phyloP scores from a whole-genome alignment of 2,888 invertebrate genomes.

The Papilio gigon region DNA sequence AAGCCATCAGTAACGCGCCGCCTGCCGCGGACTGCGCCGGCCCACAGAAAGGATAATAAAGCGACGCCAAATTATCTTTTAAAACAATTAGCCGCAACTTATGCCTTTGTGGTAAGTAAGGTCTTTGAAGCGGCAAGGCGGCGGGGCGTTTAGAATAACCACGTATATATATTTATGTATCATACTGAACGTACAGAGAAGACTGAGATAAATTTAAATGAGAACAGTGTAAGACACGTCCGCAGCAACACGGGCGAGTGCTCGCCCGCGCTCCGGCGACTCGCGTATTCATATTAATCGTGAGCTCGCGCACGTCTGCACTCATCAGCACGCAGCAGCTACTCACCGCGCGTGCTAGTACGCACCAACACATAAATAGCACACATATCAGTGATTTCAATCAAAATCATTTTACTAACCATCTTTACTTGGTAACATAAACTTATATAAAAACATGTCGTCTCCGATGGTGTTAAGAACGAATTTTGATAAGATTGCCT shows the following conservation, averaged over 20 bases:
- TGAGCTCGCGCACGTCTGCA: constrained; percentile 8
- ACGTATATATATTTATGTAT: constrained; percentile 6
- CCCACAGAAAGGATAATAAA: constrained; percentile 68
- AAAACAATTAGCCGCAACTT: constrained; percentile 74
- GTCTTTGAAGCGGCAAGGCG: constrained; percentile 7
- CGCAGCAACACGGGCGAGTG: constrained; percentile 1
- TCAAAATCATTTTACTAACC: constrained; percentile 6
- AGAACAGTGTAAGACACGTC: constrained; percentile 16
- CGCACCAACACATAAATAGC: constrained; percentile 7
- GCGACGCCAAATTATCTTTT: constrained; percentile 76
- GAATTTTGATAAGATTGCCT: background rate
- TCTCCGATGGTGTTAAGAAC: background rate
- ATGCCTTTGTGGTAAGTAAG: constrained; percentile 55
- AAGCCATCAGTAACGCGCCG: constrained; percentile 67
- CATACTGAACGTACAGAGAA: background rate
- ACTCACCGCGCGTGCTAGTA: background rate
- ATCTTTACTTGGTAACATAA: too few relatives aligned
- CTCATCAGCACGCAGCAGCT: constrained; percentile 7
- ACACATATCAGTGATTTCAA: background rate
- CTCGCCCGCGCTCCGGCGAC: background rate
- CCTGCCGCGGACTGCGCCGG: constrained; percentile 58
- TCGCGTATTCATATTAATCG: constrained; percentile 19
- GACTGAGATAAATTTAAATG: constrained; percentile 18
- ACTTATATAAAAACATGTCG: background rate
- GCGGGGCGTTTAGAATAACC: background rate